Conservation (phyloP, 2,888 invertebrate species). For the Morpho helenor region DNA sequence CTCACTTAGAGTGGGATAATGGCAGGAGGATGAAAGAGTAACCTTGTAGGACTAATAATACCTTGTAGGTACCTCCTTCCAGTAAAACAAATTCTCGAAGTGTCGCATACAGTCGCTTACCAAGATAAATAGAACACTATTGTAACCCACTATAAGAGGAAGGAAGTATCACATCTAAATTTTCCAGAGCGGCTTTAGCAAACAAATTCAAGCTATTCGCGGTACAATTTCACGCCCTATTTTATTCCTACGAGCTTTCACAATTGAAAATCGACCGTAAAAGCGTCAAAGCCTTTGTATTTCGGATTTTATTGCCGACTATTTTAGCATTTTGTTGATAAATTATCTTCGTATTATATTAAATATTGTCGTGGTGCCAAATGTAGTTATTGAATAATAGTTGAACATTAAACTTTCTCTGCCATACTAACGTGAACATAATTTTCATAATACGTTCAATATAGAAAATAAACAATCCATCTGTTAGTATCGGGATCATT, state of each 20-base stretch:
- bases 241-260: slow-evolving; percentile 65
- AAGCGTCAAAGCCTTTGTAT: slow-evolving; percentile 51
- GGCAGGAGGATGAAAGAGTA: too few relatives aligned
- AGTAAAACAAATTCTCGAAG: slow-evolving; percentile 2
- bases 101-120: slow-evolving; percentile 9
- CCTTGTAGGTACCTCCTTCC: background rate
- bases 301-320: slow-evolving; percentile 55
- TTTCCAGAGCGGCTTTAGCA: slow-evolving; percentile 56
- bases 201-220: slow-evolving; percentile 69
- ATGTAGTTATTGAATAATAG: slow-evolving; percentile 18
- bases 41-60: too few relatives aligned
- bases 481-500: too few relatives aligned
- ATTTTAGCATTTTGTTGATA: slow-evolving; percentile 56
- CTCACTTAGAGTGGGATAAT: too few relatives aligned
- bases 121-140: slow-evolving; percentile 24
- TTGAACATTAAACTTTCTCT: slow-evolving; percentile 5
- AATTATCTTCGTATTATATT: slow-evolving; percentile 60
- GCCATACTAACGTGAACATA: background rate
- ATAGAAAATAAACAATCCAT: too few relatives aligned
- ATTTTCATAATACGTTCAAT: too few relatives aligned
- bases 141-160: slow-evolving; percentile 40
- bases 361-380: slow-evolving; percentile 46
- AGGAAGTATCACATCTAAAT: slow-evolving; percentile 54
- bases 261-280: slow-evolving; percentile 63
- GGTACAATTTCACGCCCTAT: slow-evolving; percentile 73